Base-by-base conservation (phyloP, 2,113 vertebrate genomes). In the Phasianus colchicus region DNA sequence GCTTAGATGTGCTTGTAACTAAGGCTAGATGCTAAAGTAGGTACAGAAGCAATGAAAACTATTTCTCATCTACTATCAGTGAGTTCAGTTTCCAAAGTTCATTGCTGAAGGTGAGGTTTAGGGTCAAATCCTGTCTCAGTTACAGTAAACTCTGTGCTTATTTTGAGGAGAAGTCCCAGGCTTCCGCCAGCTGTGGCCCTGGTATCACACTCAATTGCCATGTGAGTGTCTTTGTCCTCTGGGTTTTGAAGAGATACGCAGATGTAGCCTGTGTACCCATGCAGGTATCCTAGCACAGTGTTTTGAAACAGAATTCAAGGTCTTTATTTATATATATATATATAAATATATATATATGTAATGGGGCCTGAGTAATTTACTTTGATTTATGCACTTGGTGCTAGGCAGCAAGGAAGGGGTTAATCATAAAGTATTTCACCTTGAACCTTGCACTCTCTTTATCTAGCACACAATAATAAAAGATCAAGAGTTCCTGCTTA, bases 401-500 rank as follows among this genome's bases (percentile, higher is more conserved):
- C 96, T 80, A 96, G 87, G 86, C 92, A 80, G 94, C 94, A 91
- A 89, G 34, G 93, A 75, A 97, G 90, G 97, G 97, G 98, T 98
- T 98, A 98, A 98, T 95, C 21, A 69, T 85, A 87, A 97, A 97
- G 96, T 83, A 96, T 96, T 97, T 97, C 96, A 97, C 97, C 97
- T 97, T 97, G 97, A 98, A 97, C 97, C 92, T 96, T 80, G n/a
- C 92, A 75, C 96, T 97, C 96, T 97, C 96, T 98, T 98, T 98
- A 98, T 98, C 98, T 97, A 96, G 95, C 96, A 90, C 95, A 97
- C 97, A 97, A 98, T 98, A 98, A 98, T 98, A 98, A 97, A 96
- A 98, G 98, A 98, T 98, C 98, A 98, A 98, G 98, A 98, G 98
- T 98, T 98, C 98, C 98, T 98, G 96, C 97, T 98, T 97, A 98